Conservation (phyloP, 2,797 vertebrate species). For the Spinus olivaceus region DNA sequence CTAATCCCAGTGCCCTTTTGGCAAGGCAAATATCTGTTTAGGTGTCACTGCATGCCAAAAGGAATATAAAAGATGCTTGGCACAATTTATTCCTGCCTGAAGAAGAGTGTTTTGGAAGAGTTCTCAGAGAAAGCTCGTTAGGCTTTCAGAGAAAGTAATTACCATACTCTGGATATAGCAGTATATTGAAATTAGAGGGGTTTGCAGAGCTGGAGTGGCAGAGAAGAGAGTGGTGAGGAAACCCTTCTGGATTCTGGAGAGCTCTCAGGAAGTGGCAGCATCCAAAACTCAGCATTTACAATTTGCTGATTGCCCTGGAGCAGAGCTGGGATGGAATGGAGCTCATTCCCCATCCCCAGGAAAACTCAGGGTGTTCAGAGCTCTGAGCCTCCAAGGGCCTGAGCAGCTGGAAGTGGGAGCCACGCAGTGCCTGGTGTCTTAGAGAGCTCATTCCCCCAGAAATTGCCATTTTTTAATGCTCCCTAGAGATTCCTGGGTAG, state of each 20-base stretch:
- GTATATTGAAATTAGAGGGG: neutral
- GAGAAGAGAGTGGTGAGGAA: neutral
- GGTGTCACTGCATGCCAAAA: neutral
- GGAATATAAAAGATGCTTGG: neutral
- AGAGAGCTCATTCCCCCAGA: neutral
- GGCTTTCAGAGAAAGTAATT: neutral
- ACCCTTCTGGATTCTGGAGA: neutral
- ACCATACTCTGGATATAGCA: neutral
- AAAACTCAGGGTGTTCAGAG: neutral
- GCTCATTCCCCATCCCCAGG: neutral
- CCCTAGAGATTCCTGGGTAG: neutral
- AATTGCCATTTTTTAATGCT: neutral
- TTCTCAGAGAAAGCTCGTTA: neutral
- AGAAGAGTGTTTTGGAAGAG: neutral
- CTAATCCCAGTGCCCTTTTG: neutral
- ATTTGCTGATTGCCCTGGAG: neutral
- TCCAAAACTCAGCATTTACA: neutral
- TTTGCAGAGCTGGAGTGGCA: neutral
- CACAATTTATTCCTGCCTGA: neutral
- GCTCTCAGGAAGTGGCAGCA: neutral
- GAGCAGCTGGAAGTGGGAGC: neutral
- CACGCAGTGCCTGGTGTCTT: neutral
- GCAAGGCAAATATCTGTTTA: neutral
- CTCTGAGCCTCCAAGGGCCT: neutral
- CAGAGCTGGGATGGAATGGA: fast-evolving